Base-by-base conservation (phyloP, 2,113 vertebrate species). In the Callithrix jacchus region DNA sequence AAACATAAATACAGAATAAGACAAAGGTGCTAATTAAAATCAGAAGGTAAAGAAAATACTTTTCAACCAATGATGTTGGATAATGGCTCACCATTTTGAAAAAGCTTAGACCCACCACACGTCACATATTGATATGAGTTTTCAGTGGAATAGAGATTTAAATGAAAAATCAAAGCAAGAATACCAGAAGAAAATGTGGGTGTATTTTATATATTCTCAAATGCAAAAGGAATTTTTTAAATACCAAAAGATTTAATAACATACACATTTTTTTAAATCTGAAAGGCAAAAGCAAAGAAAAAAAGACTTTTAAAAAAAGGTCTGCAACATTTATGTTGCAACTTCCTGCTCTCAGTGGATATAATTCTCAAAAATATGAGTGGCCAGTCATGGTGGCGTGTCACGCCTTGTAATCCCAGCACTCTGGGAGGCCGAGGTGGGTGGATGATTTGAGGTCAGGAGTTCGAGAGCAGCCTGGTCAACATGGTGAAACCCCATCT, bases 301-400 rank as follows among this genome's bases (percentile, higher is more conserved):
- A 76, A 93, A 94, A 64, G 68, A 88, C 40, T 73, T 47, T 91
- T 88, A 49, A n/a, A 84, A 81, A 80, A 89, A 64, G 30, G 12
- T 71, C 45, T 47, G 17, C n/a, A 58, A 21, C 21, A 14, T 35
- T 93, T 61, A 64, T 23, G 52, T 64, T 64, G 61, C 27, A 52
- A 77, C 45, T 71, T 4, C 14, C 32, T 40, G 58, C 45, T 58
- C n/a, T 89, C 32, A n/a, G 37, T 71, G 77, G 56, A 87, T 61
- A 58, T 7, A 45, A 91, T 42, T 82, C 37, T 58, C 42, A 74
- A 35, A 83, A 73, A 70, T 79, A 92, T 32, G 52, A 88, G 42
- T 64, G 27, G 27, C 66, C 0, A 1, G 32, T 32, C 32, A 0
- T 7, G 6, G 66, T 68, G 66, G 66, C 32, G 42, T 42, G 42